Evolutionary conservation across 64 coral and sea anemone genomes (phyloP).

Genomic region (Montipora cactus): DNA sequence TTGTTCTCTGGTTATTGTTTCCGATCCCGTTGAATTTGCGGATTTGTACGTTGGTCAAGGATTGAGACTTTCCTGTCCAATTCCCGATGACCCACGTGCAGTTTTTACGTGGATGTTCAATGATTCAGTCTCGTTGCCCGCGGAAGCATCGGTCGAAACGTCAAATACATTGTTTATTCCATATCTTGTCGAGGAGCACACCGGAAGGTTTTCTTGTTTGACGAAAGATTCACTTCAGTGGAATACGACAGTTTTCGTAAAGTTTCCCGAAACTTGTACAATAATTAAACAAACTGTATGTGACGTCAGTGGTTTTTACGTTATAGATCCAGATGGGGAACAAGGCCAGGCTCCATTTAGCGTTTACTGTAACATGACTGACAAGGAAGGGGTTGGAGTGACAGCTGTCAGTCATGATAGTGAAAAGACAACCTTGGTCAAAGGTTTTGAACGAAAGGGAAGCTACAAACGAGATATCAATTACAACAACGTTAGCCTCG

Average conservation of each 20-base stretch:
- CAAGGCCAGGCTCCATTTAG: slow-evolving; percentile 25
- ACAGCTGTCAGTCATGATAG: slow-evolving; percentile 79
- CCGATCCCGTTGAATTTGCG: background rate
- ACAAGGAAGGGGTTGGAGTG: slow-evolving; percentile 42
- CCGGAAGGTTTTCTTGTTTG: slow-evolving; percentile 26
- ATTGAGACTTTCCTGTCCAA: background rate
- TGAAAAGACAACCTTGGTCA: slow-evolving; percentile 13
- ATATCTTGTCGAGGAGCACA: background rate
- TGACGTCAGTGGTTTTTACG: slow-evolving; percentile 25
- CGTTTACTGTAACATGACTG: slow-evolving; percentile 73
- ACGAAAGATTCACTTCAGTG: background rate
- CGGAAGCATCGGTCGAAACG: background rate
- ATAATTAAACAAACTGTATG: background rate
- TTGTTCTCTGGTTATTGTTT: background rate
- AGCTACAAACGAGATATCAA: slow-evolving; percentile 3
- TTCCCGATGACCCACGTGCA: background rate
- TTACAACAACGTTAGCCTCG: slow-evolving; percentile 11
- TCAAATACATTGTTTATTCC: background rate
- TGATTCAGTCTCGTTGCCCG: background rate
- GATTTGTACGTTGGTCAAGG: background rate
- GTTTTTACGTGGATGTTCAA: background rate
- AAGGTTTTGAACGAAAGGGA: background rate
- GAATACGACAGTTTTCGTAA: background rate
- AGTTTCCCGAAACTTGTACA: slow-evolving; percentile 21
- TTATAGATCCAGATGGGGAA: slow-evolving; percentile 55